Evolutionary conservation across 2,888 invertebrate genomes (phyloP).

Genomic region (Nemotelus nigrinus): DNA sequence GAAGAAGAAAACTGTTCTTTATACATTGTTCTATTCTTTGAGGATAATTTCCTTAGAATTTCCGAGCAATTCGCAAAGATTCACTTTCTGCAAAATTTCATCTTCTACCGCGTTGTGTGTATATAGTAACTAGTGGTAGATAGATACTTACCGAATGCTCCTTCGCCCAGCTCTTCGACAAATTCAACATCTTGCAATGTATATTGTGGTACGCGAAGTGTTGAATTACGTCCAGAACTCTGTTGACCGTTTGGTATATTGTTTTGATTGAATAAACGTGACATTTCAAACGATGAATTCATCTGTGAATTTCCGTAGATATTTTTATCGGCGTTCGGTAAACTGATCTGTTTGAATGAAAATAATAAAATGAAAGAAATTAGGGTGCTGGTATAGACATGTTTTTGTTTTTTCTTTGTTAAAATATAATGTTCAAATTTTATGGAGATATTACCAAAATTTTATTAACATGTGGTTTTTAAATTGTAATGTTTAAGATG

Average conservation of each 20-base stretch:
- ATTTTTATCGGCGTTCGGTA: constrained; percentile 80
- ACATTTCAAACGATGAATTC: constrained; percentile 85
- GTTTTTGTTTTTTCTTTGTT: background rate
- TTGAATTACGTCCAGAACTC: constrained; percentile 54
- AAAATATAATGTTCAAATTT: no score
- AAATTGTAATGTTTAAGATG: no score
- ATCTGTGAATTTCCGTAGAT: constrained; percentile 83
- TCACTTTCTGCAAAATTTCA: no score
- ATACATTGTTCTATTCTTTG: no score
- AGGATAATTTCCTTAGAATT: no score
- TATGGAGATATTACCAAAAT: background rate
- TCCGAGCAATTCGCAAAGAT: no score
- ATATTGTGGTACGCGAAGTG: constrained; percentile 82
- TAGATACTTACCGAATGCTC: constrained; percentile 80
- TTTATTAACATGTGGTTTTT: background rate
- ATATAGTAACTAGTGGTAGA: no score
- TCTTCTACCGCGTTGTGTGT: no score
- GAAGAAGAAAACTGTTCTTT: no score
- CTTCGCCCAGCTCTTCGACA: constrained; percentile 92
- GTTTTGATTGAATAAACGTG: constrained; percentile 71
- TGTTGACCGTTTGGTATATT: constrained; percentile 65
- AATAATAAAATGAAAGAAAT: constrained; percentile 3
- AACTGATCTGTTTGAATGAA: constrained; percentile 66
- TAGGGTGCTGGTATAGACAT: background rate
- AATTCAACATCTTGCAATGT: constrained; percentile 86